A percentile compares a stretch with the other conserved stretches of the same genome.
Evolutionary conservation across 2,888 invertebrate genomes (phyloP).

Genomic region (Muschampia plurimacula): DNA sequence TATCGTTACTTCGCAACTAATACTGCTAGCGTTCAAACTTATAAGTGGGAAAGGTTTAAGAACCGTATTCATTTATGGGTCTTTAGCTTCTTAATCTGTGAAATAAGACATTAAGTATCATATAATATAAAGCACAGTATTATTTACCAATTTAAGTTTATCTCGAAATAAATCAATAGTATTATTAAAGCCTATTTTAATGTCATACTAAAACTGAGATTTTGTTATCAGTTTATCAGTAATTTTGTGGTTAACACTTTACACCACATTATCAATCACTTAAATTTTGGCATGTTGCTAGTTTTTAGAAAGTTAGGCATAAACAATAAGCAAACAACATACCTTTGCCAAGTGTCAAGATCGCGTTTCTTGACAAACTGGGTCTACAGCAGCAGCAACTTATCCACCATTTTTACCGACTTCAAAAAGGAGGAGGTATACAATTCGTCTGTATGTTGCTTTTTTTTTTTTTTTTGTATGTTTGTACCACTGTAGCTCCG

Average conservation of each 20-base stretch:
- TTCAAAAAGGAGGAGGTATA: too few relatives aligned
- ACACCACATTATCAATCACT: neutral
- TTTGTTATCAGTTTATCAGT: too few relatives aligned
- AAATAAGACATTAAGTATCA: neutral
- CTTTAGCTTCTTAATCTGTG: neutral
- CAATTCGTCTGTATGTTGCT: too few relatives aligned
- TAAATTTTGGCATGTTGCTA: neutral
- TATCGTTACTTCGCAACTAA: slow-evolving; percentile 29
- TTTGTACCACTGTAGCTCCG: too few relatives aligned
- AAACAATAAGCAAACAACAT: neutral
- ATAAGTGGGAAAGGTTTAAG: slow-evolving; percentile 26
- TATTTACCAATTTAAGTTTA: too few relatives aligned
- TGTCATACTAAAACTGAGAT: too few relatives aligned
- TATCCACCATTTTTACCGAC: neutral
- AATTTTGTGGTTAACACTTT: neutral
- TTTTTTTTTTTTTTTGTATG: too few relatives aligned
- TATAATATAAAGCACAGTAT: too few relatives aligned
- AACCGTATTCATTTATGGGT: slow-evolving; percentile 6
- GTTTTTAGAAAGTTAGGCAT: neutral
- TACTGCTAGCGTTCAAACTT: slow-evolving; percentile 8
- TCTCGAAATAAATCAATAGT: too few relatives aligned
- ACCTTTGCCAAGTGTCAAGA: neutral
- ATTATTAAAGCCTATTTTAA: too few relatives aligned
- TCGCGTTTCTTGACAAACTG: neutral
- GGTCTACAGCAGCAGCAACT: neutral